Evolutionary conservation across 2,797 vertebrate genomes (phyloP).

Genomic region (Malurus splendens): DNA sequence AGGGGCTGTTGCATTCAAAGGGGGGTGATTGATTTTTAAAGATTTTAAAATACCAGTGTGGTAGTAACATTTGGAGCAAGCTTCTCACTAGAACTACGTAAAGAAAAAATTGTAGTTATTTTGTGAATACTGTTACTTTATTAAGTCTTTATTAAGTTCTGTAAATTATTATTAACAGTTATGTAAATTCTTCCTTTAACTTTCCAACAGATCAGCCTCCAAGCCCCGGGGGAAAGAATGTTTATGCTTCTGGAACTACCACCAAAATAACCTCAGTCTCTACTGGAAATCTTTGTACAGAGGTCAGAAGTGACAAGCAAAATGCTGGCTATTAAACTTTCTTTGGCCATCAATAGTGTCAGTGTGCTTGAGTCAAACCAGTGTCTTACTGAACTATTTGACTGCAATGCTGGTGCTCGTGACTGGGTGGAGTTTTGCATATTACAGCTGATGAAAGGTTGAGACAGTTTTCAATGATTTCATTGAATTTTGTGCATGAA

Average conservation of each 20-base stretch:
- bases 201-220: constrained; percentile 87
- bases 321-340: neutral
- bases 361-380: neutral
- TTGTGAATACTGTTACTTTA: neutral
- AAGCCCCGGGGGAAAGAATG: constrained; percentile 87
- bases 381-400: neutral
- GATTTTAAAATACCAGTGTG: neutral
- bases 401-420: neutral
- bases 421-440: neutral
- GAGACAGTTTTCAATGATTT: neutral
- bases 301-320: constrained; percentile 75
- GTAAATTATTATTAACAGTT: neutral
- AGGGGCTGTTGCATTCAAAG: neutral
- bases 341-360: neutral
- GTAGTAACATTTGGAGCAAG: neutral
- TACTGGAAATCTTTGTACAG: constrained; percentile 94
- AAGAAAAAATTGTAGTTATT: neutral
- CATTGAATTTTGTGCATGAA: neutral
- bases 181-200: constrained; percentile 3
- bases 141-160: neutral
- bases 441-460: neutral
- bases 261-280: constrained; percentile 97
- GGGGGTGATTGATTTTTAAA: neutral
- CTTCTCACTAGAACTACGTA: neutral
- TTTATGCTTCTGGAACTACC: constrained; percentile 83